Base-by-base conservation (phyloP, 2,113 vertebrate species). In the Montifringilla adamsi region DNA sequence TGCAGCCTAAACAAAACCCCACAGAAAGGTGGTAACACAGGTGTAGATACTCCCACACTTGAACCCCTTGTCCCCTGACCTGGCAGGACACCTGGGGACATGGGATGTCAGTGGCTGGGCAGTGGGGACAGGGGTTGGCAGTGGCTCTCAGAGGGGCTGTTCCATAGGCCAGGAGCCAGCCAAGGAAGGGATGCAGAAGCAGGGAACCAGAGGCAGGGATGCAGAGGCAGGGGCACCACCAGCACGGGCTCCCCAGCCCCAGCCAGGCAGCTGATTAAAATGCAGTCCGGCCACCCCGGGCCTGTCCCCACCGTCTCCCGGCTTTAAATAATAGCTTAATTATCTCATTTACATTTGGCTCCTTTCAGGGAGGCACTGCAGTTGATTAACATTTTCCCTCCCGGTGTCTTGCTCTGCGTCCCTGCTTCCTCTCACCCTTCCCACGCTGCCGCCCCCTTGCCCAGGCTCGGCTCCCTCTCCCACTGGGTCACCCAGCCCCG, bases 291-390 rank as follows among this genome's bases (percentile, higher is more conserved):
- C 91, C 96, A 91, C 95, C 84, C 93, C 56, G 14, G 84, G 95
- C 94, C 93, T 94, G 92, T 92, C 93, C 93, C 96, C 93, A 96
- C 95, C 53, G 80, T 97, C 95, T 97, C 91, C 92, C n/a, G 85
- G 96, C 97, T 96, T 97, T 97, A 97, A 98, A 97, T 98, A 98
- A 97, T 97, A 96, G 96, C 94, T 96, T 98, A 98, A 98, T 98
- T 97, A 98, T 96, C 97, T 97, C 95, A 98, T 97, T 98, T 97
- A 97, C 97, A 98, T 98, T 97, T 97, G 95, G 97, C 97, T 97
- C 97, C 91, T 96, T 94, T 96, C 97, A 97, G 91, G 96, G 96
- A 97, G 39, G 60, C 95, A 94, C 96, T 96, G 73, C 91, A n/a
- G 67, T 90, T 96, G 96, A 96, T 98, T 98, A 97, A 97, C 96